These are phyloP conservation scores for Dolichopus griseipennis DNA, from an alignment of 2,888 invertebrate genomes.

Conservation along the genomic window DNA sequence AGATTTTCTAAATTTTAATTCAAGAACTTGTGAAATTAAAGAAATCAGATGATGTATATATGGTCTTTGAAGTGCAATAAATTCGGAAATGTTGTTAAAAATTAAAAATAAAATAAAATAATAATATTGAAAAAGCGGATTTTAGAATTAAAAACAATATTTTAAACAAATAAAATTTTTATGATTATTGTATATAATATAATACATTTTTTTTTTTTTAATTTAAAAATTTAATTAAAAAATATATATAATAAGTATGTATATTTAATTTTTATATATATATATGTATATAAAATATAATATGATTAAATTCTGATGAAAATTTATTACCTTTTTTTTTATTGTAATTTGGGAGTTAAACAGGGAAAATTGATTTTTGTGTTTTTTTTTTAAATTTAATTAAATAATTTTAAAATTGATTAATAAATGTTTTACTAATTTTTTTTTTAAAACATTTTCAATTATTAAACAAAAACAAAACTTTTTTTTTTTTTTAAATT, in stretches of 20 bases:
- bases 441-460: background rate
- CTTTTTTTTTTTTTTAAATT: background rate
- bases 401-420: background rate
- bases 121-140: background rate
- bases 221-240: background rate
- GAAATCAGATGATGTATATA: no score
- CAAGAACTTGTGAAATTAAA: no score
- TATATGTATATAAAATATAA: background rate
- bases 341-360: background rate
- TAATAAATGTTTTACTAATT: background rate
- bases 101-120: background rate
- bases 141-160: background rate
- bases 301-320: background rate
- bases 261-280: background rate
- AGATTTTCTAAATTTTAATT: no score
- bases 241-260: background rate
- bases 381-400: background rate
- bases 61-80: no score
- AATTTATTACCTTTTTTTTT: slow-evolving; percentile 1
- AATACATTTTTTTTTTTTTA: background rate
- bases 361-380: background rate
- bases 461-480: background rate
- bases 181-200: background rate
- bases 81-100: no score
- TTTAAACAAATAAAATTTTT: background rate